Evolutionary conservation across 2,113 vertebrate species (phyloP), one percentile per base, ranked within the genome.

Genomic region (Eulemur rufifrons): DNA sequence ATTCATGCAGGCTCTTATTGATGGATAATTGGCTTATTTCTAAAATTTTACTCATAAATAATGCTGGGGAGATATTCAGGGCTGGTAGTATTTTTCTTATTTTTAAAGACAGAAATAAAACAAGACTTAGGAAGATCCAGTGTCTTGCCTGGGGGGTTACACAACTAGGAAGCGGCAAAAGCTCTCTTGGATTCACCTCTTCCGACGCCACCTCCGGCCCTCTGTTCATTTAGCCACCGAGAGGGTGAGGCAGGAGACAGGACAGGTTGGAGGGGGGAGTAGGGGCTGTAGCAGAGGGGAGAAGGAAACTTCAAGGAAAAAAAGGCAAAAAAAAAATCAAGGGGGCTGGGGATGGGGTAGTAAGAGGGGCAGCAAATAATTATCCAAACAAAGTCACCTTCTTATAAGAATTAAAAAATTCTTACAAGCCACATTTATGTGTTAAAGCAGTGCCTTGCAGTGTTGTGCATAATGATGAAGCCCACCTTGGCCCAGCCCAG

Each of bases 81-180:
- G 66, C 6, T 76, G 64, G 0, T 69, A 47, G 32, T 85, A 50
- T 82, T 89, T 92, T 96, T 59, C 50, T 77, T 92, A 29, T 93
- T 89, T 90, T 87, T 63, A 86, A 78, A 95, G 34, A 86, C 2
- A 45, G 34, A 71, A 71, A 77, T 95, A 66, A 87, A 91, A 80
- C 23, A 74, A 63, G 63, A 54, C 42, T 32, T 66, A 47, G 69
- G 61, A 50, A 59, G 63, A 89, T 12, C 32, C 14, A 74, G 47
- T 74, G 34, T 45, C 39, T 81, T 20, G n/a, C 66, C 56, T 21
- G 13, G 20, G 10, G 10, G 23, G 47, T 68, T 54, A 87, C 27
- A 69, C 32, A 63, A 45, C 34, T 23, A 11, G 18, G 54, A 73
- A 32, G 18, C 11, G 45, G 54, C 86, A 84, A 90, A 66, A n/a